Conservation (phyloP, 2,888 invertebrate genomes). For the Emmelina monodactyla region DNA sequence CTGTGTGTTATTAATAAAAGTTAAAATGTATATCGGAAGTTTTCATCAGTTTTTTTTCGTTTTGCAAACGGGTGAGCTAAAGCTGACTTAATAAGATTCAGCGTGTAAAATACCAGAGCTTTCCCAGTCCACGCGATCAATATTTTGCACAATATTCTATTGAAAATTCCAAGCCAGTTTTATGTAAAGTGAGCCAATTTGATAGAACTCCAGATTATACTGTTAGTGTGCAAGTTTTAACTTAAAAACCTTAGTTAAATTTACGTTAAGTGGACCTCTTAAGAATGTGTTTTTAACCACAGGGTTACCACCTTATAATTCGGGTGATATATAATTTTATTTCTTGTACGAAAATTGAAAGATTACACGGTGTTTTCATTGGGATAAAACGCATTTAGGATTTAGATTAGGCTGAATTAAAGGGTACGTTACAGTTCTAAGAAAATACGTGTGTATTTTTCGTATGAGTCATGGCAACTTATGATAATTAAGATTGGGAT, state of each 20-base stretch:
- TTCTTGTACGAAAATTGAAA: constrained; percentile 39
- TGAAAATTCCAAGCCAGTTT: background rate
- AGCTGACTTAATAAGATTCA: no score
- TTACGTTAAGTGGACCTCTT: constrained; percentile 34
- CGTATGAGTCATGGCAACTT: constrained; percentile 13
- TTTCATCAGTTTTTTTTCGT: no score
- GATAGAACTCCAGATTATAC: constrained; percentile 1
- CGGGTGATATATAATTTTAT: constrained; percentile 30
- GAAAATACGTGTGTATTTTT: constrained; percentile 11
- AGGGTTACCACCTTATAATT: constrained; percentile 26
- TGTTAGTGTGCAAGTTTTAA: constrained; percentile 1
- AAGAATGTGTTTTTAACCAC: constrained; percentile 41
- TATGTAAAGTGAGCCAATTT: constrained; percentile 1
- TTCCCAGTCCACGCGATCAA: no score
- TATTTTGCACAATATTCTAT: background rate
- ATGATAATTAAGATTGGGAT: no score
- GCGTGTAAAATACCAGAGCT: no score
- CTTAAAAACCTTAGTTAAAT: constrained; percentile 32
- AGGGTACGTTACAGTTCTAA: constrained; percentile 12
- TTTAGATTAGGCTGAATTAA: constrained; percentile 17
- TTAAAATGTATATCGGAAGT: no score
- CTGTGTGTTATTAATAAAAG: no score
- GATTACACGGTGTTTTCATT: constrained; percentile 32
- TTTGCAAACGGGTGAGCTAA: no score
- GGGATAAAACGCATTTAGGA: constrained; percentile 28